These are phyloP conservation scores for Dyspetes luteomarginatus DNA, from an alignment of 2,888 invertebrate genomes.

Conservation along the genomic window DNA sequence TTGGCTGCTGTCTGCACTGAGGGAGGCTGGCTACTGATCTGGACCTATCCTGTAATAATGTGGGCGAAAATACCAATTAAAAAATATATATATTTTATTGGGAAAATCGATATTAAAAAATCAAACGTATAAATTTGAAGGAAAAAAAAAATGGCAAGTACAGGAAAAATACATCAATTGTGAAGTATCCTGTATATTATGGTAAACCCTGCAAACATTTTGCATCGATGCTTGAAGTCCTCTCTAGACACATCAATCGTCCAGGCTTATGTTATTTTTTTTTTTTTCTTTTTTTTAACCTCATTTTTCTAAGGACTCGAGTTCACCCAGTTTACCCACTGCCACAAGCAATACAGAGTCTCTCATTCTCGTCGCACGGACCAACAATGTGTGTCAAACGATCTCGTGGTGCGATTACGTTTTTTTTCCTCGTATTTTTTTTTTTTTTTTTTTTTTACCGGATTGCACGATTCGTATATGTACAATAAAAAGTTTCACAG, in stretches of 20 bases:
- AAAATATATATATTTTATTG: too few relatives aligned
- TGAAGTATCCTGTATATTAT: constrained; percentile 17
- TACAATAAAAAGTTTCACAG: not conserved
- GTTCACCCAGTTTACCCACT: constrained; percentile 54
- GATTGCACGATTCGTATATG: not conserved
- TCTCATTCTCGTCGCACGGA: constrained; percentile 8
- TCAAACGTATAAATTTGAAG: not conserved
- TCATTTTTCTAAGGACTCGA: constrained; percentile 58
- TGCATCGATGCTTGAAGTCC: not conserved
- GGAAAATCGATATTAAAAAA: not conserved
- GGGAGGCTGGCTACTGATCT: too few relatives aligned
- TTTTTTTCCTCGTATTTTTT: not conserved
- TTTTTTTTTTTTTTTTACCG: constrained; percentile 6
- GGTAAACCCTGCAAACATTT: not conserved
- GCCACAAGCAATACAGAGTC: constrained; percentile 28
- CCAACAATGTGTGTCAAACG: constrained; percentile 62
- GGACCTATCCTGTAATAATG: too few relatives aligned
- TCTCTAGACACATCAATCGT: constrained; percentile 24
- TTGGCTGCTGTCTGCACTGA: too few relatives aligned
- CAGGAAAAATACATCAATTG: not conserved
- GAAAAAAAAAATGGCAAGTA: not conserved
- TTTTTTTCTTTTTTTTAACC: constrained; percentile 18
- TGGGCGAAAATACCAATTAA: too few relatives aligned
- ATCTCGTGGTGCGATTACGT: constrained; percentile 47
- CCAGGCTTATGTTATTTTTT: constrained; percentile 8